Percentiles rank a stretch among this genome's conserved stretches.
Conservation (phyloP, 1,140 invertebrate species). For the Cydia strobilella region DNA sequence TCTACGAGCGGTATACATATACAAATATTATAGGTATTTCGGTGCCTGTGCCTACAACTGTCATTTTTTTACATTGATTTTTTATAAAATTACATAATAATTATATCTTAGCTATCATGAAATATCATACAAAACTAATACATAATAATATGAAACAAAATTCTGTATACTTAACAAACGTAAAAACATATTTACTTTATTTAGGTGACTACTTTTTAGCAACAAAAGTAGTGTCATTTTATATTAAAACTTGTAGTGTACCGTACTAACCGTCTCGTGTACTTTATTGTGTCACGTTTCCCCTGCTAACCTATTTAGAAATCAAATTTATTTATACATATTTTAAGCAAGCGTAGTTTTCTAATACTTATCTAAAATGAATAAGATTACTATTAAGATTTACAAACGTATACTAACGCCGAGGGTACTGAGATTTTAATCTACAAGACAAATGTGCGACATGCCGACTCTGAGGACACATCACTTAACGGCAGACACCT, state of each 20-base stretch:
- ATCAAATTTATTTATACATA: background rate
- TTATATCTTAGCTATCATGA: too few species aligned
- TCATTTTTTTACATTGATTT: too few species aligned
- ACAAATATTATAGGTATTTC: too few species aligned
- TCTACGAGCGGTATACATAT: too few species aligned
- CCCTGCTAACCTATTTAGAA: background rate
- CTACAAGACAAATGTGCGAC: slow-evolving; percentile 33
- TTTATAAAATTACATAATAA: too few species aligned
- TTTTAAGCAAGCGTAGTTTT: slow-evolving; percentile 1
- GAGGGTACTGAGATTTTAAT: slow-evolving; percentile 31
- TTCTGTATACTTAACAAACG: too few species aligned
- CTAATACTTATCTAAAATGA: slow-evolving; percentile 6
- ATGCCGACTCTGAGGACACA: slow-evolving; percentile 46
- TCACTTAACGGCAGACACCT: slow-evolving; percentile 43
- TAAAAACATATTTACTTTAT: background rate
- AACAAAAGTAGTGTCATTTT: too few species aligned
- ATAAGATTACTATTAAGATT: slow-evolving; percentile 21
- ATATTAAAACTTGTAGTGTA: too few species aligned
- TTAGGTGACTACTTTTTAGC: too few species aligned
- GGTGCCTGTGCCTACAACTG: too few species aligned
- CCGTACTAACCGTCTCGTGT: background rate
- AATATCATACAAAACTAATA: too few species aligned
- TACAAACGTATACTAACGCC: slow-evolving; percentile 15
- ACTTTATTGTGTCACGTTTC: background rate
- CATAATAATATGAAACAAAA: too few species aligned